A percentile compares a stretch with the other conserved stretches of the same genome.
Evolutionary conservation across 2,113 vertebrate genomes (phyloP).

Genomic region (Sapayoa aenigma): DNA sequence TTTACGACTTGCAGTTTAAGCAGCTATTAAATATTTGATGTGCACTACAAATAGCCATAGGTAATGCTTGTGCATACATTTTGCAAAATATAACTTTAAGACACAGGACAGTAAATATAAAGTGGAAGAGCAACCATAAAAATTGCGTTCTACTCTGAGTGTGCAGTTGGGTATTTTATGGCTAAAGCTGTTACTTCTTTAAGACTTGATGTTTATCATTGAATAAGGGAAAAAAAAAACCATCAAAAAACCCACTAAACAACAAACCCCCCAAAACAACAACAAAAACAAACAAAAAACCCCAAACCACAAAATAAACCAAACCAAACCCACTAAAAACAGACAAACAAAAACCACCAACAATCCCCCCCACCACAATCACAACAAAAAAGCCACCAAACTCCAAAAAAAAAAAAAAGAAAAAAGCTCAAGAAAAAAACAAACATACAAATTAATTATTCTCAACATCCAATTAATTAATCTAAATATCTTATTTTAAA

Average conservation of each 20-base stretch:
- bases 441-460: background rate
- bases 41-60: background rate
- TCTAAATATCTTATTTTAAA: background rate
- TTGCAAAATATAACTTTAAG: background rate
- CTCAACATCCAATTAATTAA: background rate
- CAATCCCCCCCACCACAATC: too few relatives aligned
- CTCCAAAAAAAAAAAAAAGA: background rate
- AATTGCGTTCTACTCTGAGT: background rate
- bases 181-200: background rate
- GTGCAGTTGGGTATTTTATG: background rate
- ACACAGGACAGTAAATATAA: background rate
- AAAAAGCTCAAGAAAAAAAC: background rate
- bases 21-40: slow-evolving; percentile 19
- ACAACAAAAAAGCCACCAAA: background rate
- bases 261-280: too few relatives aligned
- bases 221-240: background rate
- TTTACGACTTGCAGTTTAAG: background rate
- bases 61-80: background rate
- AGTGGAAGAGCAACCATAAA: background rate
- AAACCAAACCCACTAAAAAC: background rate
- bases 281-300: background rate
- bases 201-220: background rate
- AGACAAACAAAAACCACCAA: background rate
- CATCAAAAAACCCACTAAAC: background rate
- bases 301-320: background rate